These are phyloP conservation scores for Thymallus thymallus DNA, from an alignment of 2,113 vertebrate species.

Conservation along the genomic window DNA sequence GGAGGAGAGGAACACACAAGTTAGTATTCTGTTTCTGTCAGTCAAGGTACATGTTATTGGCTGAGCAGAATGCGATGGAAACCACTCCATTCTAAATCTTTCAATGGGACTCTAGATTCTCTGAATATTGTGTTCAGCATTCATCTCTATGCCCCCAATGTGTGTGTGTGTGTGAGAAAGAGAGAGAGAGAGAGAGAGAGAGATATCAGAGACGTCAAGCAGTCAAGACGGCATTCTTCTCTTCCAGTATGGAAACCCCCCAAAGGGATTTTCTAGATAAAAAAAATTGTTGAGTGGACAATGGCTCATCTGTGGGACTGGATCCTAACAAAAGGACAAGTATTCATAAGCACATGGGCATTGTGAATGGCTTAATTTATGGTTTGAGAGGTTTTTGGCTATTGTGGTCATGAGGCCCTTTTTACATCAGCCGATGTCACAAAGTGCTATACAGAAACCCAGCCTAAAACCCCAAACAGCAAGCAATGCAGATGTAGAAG, in stretches of 20 bases:
- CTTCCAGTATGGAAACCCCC: slow-evolving; percentile 37
- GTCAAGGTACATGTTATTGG: too few relatives aligned
- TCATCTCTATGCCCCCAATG: too few relatives aligned
- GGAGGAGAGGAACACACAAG: not conserved
- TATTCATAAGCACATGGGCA: slow-evolving; percentile 55
- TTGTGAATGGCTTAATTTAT: slow-evolving; percentile 64
- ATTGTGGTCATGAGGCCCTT: slow-evolving; percentile 58
- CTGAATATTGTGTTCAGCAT: too few relatives aligned
- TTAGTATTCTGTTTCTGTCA: not conserved
- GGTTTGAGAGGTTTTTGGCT: slow-evolving; percentile 30
- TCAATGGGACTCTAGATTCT: too few relatives aligned
- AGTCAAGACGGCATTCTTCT: slow-evolving; percentile 51
- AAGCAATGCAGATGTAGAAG: too few relatives aligned
- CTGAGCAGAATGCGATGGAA: too few relatives aligned
- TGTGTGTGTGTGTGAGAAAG: too few relatives aligned
- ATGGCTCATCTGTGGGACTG: slow-evolving; percentile 66
- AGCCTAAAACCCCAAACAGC: too few relatives aligned
- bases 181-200: too few relatives aligned
- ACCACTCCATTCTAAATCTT: too few relatives aligned
- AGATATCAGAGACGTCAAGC: not conserved
- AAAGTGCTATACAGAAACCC: too few relatives aligned
- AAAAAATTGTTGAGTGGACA: slow-evolving; percentile 58
- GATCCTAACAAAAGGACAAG: slow-evolving; percentile 60
- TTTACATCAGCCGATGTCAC: too few relatives aligned
- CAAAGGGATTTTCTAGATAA: slow-evolving; percentile 55